Conservation (phyloP, 2,888 invertebrate genomes). For the Apodemia duryi region DNA sequence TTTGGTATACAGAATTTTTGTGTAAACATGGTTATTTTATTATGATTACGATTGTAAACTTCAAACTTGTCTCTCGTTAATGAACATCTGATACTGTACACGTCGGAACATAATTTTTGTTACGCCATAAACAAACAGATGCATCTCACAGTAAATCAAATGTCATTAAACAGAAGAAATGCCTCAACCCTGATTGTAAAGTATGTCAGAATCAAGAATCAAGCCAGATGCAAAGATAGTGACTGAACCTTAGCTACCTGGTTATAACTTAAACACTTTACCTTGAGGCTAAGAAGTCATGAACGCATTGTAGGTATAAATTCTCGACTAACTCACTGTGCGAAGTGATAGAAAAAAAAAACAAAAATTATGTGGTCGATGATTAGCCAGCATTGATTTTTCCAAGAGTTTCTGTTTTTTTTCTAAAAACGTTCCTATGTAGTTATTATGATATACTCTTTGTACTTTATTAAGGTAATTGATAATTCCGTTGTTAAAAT, state of each 20-base stretch:
- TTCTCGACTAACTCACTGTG: slow-evolving; percentile 48
- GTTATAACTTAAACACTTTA: slow-evolving; percentile 49
- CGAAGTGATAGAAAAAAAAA: slow-evolving; percentile 33
- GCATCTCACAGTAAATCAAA: slow-evolving; percentile 45
- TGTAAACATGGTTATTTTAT: too few relatives aligned
- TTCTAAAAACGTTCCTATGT: neutral
- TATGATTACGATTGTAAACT: too few relatives aligned
- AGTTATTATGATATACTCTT: too few relatives aligned
- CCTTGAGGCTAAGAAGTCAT: slow-evolving; percentile 55
- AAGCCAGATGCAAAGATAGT: slow-evolving; percentile 63
- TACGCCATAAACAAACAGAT: slow-evolving; percentile 37
- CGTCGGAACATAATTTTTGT: slow-evolving; percentile 14
- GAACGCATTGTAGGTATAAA: slow-evolving; percentile 62
- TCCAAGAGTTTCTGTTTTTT: too few relatives aligned
- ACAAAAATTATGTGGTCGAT: too few relatives aligned
- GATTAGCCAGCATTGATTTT: too few relatives aligned
- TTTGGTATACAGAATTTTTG: too few relatives aligned
- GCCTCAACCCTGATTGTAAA: slow-evolving; percentile 55
- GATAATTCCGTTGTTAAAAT: too few relatives aligned
- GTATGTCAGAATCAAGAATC: slow-evolving; percentile 51
- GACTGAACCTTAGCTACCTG: slow-evolving; percentile 44
- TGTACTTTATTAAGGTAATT: too few relatives aligned
- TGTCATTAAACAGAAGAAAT: slow-evolving; percentile 50
- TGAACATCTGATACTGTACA: neutral
- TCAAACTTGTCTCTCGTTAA: neutral